These are phyloP conservation scores for Formica exsecta DNA, from an alignment of 1,140 invertebrate species.

Conservation along the genomic window DNA sequence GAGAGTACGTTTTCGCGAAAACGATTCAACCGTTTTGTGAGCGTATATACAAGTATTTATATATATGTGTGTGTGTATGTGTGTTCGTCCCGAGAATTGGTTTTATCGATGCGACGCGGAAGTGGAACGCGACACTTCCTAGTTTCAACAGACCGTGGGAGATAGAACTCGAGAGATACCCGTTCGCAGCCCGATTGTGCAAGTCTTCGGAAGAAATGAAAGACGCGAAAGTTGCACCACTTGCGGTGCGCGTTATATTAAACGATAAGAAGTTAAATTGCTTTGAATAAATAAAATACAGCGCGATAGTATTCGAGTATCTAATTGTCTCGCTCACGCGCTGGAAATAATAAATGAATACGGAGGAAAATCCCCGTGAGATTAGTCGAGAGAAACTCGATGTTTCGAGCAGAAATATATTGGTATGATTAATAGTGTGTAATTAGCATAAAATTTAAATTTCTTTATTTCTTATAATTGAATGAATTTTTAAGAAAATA, in stretches of 20 bases:
- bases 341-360: neutral
- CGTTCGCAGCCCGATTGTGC: constrained; percentile 38
- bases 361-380: neutral
- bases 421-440: neutral
- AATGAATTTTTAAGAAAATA: neutral
- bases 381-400: neutral
- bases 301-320: neutral
- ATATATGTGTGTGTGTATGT: neutral
- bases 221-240: constrained; percentile 6
- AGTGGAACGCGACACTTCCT: constrained; percentile 53
- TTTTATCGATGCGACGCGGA: constrained; percentile 60
- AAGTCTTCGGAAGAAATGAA: constrained; percentile 28
- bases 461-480: too few relatives aligned
- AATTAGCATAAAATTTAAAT: neutral
- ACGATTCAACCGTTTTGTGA: constrained; percentile 43
- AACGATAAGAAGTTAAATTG: constrained; percentile 30
- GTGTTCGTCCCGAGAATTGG: constrained; percentile 39
- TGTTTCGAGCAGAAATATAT: neutral
- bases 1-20: constrained; percentile 50
- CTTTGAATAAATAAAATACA: neutral
- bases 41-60: neutral
- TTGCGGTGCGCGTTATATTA: constrained; percentile 6
- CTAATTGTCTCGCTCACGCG: neutral
- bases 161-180: constrained; percentile 46
- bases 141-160: constrained; percentile 49